Base-by-base conservation (phyloP, 2,888 invertebrate species). In the Nudaria mundana region DNA sequence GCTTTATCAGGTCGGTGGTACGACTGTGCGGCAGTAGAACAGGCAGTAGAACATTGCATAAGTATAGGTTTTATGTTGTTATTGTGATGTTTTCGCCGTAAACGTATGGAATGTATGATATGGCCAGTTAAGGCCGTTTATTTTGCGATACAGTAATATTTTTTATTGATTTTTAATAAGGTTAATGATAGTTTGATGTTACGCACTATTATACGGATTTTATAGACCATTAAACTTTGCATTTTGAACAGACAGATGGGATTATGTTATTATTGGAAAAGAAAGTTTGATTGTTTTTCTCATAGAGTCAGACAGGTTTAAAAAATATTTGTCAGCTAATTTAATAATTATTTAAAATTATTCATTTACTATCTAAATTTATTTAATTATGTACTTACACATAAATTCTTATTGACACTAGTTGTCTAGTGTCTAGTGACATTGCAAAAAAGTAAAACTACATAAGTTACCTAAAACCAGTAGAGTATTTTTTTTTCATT, bases 31-130 rank as follows among this genome's bases (percentile, higher is more conserved):
- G 82, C 82, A 84, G 79, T 86, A 77, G 86, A 82, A 80, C 86
- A 86, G 87, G 82, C 82, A 84, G 79, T 86, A 77, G 86, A 82
- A 80, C 86, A 86, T 85, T 85, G 87, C 86, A 87, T 88, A 85
- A 85, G 82, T 86, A 86, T 86, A 81, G 83, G 74, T 82, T 88
- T 87, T 82, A 87, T 84, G 85, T 81, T 87, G 82, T 86, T 88
- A 87, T 86, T 86, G 84, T 86, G 76, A 86, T 85, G 81, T 87
- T 86, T 80, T 80, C 79, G 78, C 76, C 76, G 72, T 83, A 82
- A 85, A 82, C 80, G 81, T 83, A 85, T 81, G 84, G 81, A 79
- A 77, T 79, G 74, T 70, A 76, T 74, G 78, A 85, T 83, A 85
- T 71, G 80, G 78, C 68, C 79, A 81, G 75, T 84, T 80, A 70